These are phyloP conservation scores for Carpatolechia fugitivella DNA, from an alignment of 2,888 invertebrate species.

Conservation along the genomic window DNA sequence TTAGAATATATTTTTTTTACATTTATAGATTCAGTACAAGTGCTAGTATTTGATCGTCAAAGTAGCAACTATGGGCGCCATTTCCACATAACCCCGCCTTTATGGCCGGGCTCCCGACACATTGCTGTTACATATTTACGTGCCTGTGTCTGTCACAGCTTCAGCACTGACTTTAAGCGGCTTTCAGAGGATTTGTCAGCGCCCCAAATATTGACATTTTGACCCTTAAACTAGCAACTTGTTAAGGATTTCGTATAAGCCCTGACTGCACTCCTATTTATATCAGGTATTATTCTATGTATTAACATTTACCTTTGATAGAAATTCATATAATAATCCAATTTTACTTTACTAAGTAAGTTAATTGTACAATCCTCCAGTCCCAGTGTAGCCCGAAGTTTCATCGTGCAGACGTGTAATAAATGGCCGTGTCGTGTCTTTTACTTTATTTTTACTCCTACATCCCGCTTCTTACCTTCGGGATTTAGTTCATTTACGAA, in stretches of 20 bases:
- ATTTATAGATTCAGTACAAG: no score
- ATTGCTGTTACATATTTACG: constrained; percentile 39
- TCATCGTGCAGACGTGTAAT: constrained; percentile 4
- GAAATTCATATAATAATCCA: no score
- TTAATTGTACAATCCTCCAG: background rate
- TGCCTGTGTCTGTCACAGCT: constrained; percentile 22
- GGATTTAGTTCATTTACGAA: background rate
- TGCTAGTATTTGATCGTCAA: no score
- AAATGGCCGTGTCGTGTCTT: background rate
- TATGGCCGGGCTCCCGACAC: constrained; percentile 26
- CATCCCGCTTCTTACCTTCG: background rate
- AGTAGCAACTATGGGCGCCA: no score
- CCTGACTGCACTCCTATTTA: no score
- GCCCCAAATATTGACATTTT: background rate
- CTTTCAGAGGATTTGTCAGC: constrained; percentile 27
- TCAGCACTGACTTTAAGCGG: constrained; percentile 33
- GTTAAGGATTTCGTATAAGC: background rate
- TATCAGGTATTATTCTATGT: no score
- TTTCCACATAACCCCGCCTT: no score
- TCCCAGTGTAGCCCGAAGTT: background rate
- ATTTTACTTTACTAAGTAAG: no score
- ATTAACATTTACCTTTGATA: no score
- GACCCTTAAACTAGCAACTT: constrained; percentile 8
- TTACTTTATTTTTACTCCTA: background rate
- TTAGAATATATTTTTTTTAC: no score